Conservation (phyloP, 1,140 invertebrate genomes). For the Drosophila ogumai region DNA sequence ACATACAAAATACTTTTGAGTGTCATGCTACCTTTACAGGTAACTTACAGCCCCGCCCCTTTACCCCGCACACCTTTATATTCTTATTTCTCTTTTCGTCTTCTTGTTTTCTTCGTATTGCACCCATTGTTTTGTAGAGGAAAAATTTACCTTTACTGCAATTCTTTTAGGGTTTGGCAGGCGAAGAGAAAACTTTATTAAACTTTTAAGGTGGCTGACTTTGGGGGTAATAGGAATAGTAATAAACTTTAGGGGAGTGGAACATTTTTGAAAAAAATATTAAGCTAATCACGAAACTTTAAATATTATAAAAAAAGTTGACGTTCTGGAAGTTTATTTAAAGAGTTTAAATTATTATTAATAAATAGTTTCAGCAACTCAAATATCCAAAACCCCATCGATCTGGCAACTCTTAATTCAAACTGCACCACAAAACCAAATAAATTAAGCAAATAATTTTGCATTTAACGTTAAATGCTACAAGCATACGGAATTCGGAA, state of each 20-base stretch:
- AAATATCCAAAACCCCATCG: background rate
- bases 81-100: background rate
- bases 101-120: conserved; percentile 22
- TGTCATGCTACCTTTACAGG: conserved; percentile 54
- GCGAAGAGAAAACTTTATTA: conserved; percentile 50
- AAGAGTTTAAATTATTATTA: no score
- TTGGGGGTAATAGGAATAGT: background rate
- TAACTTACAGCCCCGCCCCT: conserved; percentile 11
- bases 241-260: background rate
- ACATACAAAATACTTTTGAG: conserved; percentile 66
- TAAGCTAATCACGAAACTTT: background rate
- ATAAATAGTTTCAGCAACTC: background rate
- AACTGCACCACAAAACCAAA: conserved; percentile 23
- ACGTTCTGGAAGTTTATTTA: background rate
- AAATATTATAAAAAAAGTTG: background rate
- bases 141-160: conserved; percentile 43
- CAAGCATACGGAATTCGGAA: conserved; percentile 31
- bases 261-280: background rate
- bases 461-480: conserved; percentile 5
- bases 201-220: conserved; percentile 39
- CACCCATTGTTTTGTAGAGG: conserved; percentile 53
- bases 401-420: background rate
- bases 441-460: conserved; percentile 7
- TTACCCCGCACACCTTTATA: conserved; percentile 5
- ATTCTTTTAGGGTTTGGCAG: conserved; percentile 33